A percentile compares a stretch with the other conserved stretches of the same genome.
phyloP scores from a whole-genome alignment of 1,140 invertebrate species.

The Venturia canescens region DNA sequence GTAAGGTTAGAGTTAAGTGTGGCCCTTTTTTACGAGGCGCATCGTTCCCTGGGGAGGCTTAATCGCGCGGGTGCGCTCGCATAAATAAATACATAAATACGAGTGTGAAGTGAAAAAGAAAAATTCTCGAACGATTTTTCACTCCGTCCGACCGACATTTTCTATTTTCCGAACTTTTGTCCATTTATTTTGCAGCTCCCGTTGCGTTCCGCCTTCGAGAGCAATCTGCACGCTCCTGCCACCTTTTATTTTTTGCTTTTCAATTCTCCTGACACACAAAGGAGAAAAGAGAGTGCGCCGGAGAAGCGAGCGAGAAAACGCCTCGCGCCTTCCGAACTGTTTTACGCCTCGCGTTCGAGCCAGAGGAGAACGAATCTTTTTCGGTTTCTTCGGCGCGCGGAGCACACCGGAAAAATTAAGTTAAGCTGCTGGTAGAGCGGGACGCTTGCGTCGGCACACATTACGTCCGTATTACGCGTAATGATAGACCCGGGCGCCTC shows the following conservation, averaged over 20 bases:
- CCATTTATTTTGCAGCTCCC: too few relatives aligned
- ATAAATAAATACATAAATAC: slow-evolving; percentile 24
- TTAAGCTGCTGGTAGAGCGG: slow-evolving; percentile 7
- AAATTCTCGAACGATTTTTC: too few relatives aligned
- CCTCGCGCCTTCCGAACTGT: too few relatives aligned
- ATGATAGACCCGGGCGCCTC: slow-evolving; percentile 62
- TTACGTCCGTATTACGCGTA: slow-evolving; percentile 67
- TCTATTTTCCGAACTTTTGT: too few relatives aligned
- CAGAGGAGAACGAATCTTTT: not conserved
- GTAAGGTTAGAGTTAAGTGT: not conserved
- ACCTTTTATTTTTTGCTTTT: too few relatives aligned
- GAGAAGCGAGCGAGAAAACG: too few relatives aligned
- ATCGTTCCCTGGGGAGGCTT: not conserved
- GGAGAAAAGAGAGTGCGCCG: too few relatives aligned
- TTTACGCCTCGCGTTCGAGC: too few relatives aligned
- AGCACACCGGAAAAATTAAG: not conserved
- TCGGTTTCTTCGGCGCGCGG: not conserved
- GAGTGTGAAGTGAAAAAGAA: not conserved
- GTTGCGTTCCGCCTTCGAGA: too few relatives aligned
- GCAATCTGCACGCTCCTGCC: too few relatives aligned
- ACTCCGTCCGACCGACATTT: too few relatives aligned
- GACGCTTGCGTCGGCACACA: slow-evolving; percentile 53
- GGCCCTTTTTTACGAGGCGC: not conserved
- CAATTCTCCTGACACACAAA: too few relatives aligned
- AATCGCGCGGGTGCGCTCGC: not conserved